Base-by-base conservation (phyloP, 2,113 vertebrate species). In the Eolophus roseicapilla region DNA sequence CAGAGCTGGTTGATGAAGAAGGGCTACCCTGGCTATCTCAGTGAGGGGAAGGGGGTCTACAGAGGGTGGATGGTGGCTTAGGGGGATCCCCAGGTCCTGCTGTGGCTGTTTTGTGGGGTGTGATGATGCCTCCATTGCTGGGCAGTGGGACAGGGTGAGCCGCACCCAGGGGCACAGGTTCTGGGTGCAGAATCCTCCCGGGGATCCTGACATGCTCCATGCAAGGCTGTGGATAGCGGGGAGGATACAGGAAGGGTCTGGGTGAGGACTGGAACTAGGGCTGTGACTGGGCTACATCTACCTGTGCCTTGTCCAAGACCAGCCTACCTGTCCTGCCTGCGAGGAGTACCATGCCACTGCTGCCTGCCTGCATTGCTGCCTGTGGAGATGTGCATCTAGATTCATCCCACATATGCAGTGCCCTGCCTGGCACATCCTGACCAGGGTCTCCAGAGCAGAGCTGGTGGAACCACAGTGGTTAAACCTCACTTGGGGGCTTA, bases 391-490 rank as follows among this genome's bases (percentile, higher is more conserved):
- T 7, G 4, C 13, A 14, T 33, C 59, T 5, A 1, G n/a, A 7
- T 46, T 37, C 10, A 1, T 29, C 53, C 44, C 6, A 0, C 6
- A 0, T 2, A 2, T 11, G 20, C 4, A 6, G 39, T 0, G 3
- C 29, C 35, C 16, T 50, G 53, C 65, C 28, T 3, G 4, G 57
- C 44, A 46, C 4, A 1, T 35, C 57, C 65, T 1, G 0, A 3
- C 27, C 55, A 8, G 35, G 7, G 7, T 6, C 62, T 62, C 65
- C 24, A 6, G 33, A 4, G 16, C 25, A 46, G 21, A 39, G 17
- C 37, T 68, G 39, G 6, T 35, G 57, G 43, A 25, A 21, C 10
- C 9, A 1, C 0, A 0, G 33, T 3, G 3, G 29, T 35, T 44
- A 28, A 25, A 23, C 47, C 41, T 23, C 9, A 6, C 15, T 27